These are phyloP conservation scores for Aphyosemion australe DNA, from an alignment of 2,113 vertebrate genomes.

Conservation along the genomic window DNA sequence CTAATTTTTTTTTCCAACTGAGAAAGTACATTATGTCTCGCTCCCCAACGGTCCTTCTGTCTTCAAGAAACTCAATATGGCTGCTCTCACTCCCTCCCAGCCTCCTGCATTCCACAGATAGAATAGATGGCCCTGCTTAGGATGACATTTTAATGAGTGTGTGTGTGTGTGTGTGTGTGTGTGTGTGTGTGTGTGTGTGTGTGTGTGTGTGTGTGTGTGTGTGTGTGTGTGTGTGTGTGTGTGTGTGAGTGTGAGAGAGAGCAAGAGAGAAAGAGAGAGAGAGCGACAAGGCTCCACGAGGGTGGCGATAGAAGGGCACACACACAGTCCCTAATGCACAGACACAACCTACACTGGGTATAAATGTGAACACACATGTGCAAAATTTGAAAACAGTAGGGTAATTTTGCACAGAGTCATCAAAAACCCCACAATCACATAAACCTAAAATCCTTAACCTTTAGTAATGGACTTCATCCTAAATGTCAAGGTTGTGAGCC, in stretches of 20 bases:
- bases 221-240: no score
- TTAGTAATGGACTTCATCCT: constrained; percentile 18
- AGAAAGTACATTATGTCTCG: constrained; percentile 15
- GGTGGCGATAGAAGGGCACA: constrained; percentile 45
- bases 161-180: constrained; percentile 31
- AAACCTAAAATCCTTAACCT: constrained; percentile 19
- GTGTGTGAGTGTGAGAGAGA: no score
- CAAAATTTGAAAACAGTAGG: constrained; percentile 30
- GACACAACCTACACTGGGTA: constrained; percentile 39
- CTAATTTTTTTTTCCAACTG: background rate
- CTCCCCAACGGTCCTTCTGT: constrained; percentile 19
- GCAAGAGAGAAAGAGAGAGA: constrained; percentile 44
- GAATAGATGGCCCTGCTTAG: constrained; percentile 65
- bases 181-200: no score
- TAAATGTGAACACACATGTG: constrained; percentile 8
- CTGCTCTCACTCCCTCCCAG: constrained; percentile 29
- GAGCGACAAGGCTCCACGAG: constrained; percentile 60
- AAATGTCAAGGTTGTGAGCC: background rate
- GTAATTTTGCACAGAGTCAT: constrained; percentile 18
- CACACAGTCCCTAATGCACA: constrained; percentile 29
- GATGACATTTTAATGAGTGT: constrained; percentile 76
- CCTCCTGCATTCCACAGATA: constrained; percentile 68
- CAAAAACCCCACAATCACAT: constrained; percentile 15
- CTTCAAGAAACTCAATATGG: constrained; percentile 60
- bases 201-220: no score